Evolutionary conservation across 2,797 vertebrate species (phyloP).

Genomic region (Sebastes oblongus): DNA sequence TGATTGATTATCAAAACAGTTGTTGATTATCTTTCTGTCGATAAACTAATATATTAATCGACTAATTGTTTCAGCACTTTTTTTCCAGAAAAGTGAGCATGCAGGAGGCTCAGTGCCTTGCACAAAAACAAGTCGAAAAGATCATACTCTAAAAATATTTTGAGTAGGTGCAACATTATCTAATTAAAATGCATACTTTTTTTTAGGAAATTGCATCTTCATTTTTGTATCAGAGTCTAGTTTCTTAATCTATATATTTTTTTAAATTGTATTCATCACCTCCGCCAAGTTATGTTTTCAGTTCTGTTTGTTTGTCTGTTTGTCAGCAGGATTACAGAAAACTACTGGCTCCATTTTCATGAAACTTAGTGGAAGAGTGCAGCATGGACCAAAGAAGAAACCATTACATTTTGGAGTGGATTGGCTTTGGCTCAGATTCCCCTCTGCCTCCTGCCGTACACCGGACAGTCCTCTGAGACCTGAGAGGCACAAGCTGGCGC

Average conservation of each 20-base stretch:
- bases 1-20: background rate
- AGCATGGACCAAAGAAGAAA: background rate
- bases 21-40: background rate
- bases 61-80: too few species aligned
- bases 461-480: background rate
- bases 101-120: background rate
- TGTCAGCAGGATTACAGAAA: background rate
- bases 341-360: background rate
- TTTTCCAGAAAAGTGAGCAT: background rate
- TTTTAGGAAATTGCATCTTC: background rate
- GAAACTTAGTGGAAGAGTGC: background rate
- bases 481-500: constrained; percentile 38
- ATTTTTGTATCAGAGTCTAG: background rate
- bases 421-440: background rate
- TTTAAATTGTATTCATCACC: background rate
- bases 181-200: background rate
- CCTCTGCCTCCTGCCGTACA: background rate
- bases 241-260: background rate
- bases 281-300: background rate
- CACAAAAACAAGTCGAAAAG: background rate
- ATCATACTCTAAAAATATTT: background rate
- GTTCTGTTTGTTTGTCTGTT: background rate
- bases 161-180: background rate
- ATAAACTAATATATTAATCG: background rate
- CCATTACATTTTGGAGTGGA: background rate